These are phyloP conservation scores for Sphaerodactylus townsendi DNA, from an alignment of 2,113 vertebrate species.

Conservation along the genomic window DNA sequence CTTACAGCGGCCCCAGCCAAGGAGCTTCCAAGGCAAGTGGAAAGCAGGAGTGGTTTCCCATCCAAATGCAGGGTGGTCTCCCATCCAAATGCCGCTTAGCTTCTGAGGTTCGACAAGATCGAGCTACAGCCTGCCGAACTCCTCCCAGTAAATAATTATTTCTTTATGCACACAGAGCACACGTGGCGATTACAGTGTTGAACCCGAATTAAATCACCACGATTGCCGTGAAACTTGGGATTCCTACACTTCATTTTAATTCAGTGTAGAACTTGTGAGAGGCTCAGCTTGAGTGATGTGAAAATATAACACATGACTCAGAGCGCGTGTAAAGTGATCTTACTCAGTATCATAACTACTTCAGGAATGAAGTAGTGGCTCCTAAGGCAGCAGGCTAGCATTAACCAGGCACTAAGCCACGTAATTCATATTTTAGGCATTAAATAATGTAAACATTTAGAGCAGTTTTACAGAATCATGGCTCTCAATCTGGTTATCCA, in stretches of 20 bases:
- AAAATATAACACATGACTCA: background rate
- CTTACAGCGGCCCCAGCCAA: too few species aligned
- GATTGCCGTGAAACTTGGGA: background rate
- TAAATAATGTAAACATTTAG: background rate
- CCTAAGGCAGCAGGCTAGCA: background rate
- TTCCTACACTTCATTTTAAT: background rate
- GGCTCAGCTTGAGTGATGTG: background rate
- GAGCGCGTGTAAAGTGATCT: background rate
- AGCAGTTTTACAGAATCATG: too few species aligned
- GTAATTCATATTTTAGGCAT: background rate
- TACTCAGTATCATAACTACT: background rate
- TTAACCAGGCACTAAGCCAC: background rate
- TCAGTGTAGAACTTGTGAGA: background rate
- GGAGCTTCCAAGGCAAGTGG: too few species aligned
- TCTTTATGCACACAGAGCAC: too few species aligned
- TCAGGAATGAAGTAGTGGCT: background rate
- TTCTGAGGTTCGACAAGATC: too few species aligned
- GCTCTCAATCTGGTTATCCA: background rate
- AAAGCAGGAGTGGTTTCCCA: too few species aligned
- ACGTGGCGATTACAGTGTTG: too few species aligned
- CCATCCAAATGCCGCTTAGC: too few species aligned
- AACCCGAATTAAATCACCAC: too few species aligned
- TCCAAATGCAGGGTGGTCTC: too few species aligned
- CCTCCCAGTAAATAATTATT: too few species aligned
- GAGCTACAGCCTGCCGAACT: too few species aligned